phyloP scores from a whole-genome alignment of 2,797 vertebrate genomes.

The Chromis chromis region DNA sequence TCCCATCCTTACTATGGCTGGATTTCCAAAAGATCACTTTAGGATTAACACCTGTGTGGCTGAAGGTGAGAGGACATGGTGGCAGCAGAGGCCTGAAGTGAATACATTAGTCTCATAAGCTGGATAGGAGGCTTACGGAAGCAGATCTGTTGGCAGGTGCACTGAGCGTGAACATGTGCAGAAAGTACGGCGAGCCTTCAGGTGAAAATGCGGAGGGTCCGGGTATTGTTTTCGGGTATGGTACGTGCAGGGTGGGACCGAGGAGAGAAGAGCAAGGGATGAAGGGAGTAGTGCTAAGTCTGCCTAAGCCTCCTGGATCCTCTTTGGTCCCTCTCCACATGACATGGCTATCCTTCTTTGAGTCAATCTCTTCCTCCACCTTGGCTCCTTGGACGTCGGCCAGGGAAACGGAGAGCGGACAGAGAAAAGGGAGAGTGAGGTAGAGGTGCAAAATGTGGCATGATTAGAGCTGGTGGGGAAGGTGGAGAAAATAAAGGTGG shows the following conservation, averaged over 20 bases:
- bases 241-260: conserved; percentile 34
- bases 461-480: conserved; percentile 56
- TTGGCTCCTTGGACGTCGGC: conserved; percentile 67
- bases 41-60: conserved; percentile 67
- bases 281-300: conserved; percentile 77
- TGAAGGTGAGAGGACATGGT: conserved; percentile 48
- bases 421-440: conserved; percentile 49
- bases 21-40: conserved; percentile 65
- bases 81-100: background rate
- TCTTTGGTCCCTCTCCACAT: conserved; percentile 82
- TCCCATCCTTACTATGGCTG: conserved; percentile 52
- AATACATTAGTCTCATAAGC: conserved; percentile 2
- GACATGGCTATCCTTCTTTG: conserved; percentile 78
- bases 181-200: background rate
- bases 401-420: conserved; percentile 55
- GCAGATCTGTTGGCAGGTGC: conserved; percentile 27
- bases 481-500: conserved; percentile 59
- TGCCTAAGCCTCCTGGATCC: conserved; percentile 83
- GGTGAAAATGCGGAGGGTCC: conserved; percentile 17
- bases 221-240: conserved; percentile 49
- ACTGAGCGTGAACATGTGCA: conserved; percentile 2
- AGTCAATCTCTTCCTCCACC: conserved; percentile 80
- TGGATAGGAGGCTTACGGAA: background rate
- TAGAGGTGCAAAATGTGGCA: conserved; percentile 61
- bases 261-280: conserved; percentile 35